Percentiles rank a stretch among this genome's conserved stretches.
phyloP scores from a whole-genome alignment of 2,113 vertebrate genomes.

The Arothron firmamentum region DNA sequence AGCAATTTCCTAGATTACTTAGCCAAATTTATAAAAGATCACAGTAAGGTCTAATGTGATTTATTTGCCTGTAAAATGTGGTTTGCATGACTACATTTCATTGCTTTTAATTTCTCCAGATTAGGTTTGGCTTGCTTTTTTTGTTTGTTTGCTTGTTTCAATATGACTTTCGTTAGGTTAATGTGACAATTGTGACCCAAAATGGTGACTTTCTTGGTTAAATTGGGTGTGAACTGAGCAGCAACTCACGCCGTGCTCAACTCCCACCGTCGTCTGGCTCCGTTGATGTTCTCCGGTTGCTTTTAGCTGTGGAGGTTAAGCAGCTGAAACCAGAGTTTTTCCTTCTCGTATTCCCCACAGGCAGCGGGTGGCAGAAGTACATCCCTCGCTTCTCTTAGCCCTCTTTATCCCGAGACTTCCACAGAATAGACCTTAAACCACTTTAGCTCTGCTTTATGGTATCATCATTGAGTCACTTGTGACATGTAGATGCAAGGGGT shows the following conservation, averaged over 20 bases:
- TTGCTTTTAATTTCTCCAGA: no score
- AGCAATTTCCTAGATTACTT: no score
- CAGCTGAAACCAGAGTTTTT: slow-evolving; percentile 61
- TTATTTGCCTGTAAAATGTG: no score
- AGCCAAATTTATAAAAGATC: no score
- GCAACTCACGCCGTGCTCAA: slow-evolving; percentile 8
- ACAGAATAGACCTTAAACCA: slow-evolving; percentile 67
- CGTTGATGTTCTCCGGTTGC: slow-evolving; percentile 41
- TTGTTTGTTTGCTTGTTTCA: neutral
- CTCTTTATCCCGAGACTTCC: slow-evolving; percentile 70
- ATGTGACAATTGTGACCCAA: no score
- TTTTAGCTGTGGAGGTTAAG: slow-evolving; percentile 62
- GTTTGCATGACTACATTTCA: no score
- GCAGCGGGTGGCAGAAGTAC: slow-evolving; percentile 39
- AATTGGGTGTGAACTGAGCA: slow-evolving; percentile 14
- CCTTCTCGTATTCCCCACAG: slow-evolving; percentile 61
- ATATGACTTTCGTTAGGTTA: slow-evolving; percentile 1
- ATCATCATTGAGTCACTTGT: slow-evolving; percentile 72
- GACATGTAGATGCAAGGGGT: slow-evolving; percentile 69
- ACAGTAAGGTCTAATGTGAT: no score
- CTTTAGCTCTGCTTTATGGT: slow-evolving; percentile 67
- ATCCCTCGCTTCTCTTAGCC: slow-evolving; percentile 68
- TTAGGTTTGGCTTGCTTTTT: neutral
- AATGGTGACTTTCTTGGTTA: slow-evolving; percentile 3
- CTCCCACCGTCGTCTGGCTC: slow-evolving; percentile 35